Percentiles rank a stretch among this genome's conserved stretches.
Conservation (phyloP, 2,113 vertebrate species). For the Noctilio leporinus region DNA sequence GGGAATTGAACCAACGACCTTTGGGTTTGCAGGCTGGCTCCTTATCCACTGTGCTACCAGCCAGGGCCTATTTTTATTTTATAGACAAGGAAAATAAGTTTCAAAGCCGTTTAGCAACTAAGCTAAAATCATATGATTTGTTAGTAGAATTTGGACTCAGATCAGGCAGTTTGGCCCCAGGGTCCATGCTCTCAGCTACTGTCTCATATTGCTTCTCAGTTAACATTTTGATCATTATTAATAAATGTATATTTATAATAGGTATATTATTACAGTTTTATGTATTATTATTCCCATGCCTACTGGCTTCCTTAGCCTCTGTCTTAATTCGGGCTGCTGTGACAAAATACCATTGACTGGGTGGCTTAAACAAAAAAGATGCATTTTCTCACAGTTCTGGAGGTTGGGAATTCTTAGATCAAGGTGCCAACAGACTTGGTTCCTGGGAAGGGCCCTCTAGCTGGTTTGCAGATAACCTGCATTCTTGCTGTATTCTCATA, state of each 20-base stretch:
- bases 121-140: background rate
- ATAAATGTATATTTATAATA: background rate
- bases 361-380: background rate
- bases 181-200: background rate
- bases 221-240: background rate
- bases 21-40: too few species aligned
- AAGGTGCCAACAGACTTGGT: background rate
- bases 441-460: background rate
- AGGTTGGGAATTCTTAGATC: background rate
- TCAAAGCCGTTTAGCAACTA: background rate
- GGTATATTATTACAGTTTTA: background rate
- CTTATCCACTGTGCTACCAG: too few species aligned
- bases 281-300: background rate
- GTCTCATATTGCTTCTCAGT: background rate
- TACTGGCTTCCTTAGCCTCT: background rate
- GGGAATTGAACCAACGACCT: too few species aligned
- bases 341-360: background rate
- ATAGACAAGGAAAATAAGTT: background rate
- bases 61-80: slow-evolving; percentile 9
- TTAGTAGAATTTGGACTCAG: background rate
- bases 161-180: background rate
- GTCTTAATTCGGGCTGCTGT: background rate
- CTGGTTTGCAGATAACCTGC: background rate
- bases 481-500: background rate
- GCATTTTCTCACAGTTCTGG: background rate